Base-by-base conservation (phyloP, 2,797 vertebrate genomes). In the Sebastolobus altivelis region DNA sequence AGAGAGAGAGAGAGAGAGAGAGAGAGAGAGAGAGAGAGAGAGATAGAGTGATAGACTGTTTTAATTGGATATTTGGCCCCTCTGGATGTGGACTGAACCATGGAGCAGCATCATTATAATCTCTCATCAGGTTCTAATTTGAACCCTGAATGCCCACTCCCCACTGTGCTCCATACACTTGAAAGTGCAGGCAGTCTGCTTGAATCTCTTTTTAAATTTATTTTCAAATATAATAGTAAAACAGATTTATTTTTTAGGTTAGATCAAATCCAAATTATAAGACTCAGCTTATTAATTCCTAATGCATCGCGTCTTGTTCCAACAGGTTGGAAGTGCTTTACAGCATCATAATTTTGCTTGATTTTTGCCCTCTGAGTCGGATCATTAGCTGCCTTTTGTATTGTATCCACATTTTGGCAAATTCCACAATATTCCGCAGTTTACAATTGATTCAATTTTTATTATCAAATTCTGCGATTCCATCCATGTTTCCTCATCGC, bases 21-120 rank as follows among this genome's bases (percentile, higher is more conserved):
- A 88, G 66, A 75, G 74, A 62, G 75, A 60, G 63, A 70, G 55
- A 81, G 75, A 74, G 66, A 83, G 67, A 81, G 63, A 83, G 68
- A 72, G 65, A 65, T 37, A 75, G 72, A 82, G 68, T 56, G 80
- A 90, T 63, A 81, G 84, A 91, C 76, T 81, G 89, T 87, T 93
- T 93, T 96, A 96, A 96, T 96, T 96, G 94, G 94, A 92, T 93
- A 95, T 95, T 94, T 95, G 92, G 92, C 93, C 91, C 94, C 94
- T 94, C 91, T 95, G 95, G 94, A 94, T 94, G 94, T 95, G 90
- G 93, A 93, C 88, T 93, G 92, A 94, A 92, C 90, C 89, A 88
- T 91, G 89, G 88, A 90, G 81, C 81, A 82, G 91, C 88, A 93
- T 95, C 94, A 95, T 95, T 95, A 94, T 92, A 94, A 86, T 87